Evolutionary conservation across 1,140 invertebrate species (phyloP).

Genomic region (Pogonomyrmex californicus): DNA sequence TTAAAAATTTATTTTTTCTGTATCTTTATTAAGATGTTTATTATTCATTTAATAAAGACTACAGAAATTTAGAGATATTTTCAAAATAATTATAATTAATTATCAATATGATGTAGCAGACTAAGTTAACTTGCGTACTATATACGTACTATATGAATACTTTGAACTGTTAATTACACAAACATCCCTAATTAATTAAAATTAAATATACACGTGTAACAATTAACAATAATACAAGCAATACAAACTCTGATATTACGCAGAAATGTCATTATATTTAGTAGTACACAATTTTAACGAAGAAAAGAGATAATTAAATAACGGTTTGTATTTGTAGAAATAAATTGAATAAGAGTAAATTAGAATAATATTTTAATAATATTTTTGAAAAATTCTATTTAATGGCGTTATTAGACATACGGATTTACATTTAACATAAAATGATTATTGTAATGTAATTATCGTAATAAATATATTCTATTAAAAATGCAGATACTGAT

Average conservation of each 20-base stretch:
- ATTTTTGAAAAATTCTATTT: conserved; percentile 14
- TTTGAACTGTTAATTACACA: conserved; percentile 52
- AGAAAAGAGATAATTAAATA: conserved; percentile 37
- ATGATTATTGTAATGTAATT: not conserved
- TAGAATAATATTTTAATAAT: too few relatives aligned
- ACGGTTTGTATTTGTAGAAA: not conserved
- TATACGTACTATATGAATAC: not conserved
- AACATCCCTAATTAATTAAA: conserved; percentile 52
- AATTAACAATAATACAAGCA: conserved; percentile 51
- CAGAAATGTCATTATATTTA: conserved; percentile 37
- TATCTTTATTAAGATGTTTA: not conserved
- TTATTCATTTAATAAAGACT: conserved; percentile 15
- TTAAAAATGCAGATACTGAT: not conserved
- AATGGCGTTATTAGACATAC: not conserved
- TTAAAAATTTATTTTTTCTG: not conserved
- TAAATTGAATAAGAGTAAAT: not conserved
- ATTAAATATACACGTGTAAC: conserved; percentile 46
- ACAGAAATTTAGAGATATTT: conserved; percentile 20
- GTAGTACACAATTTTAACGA: conserved; percentile 19
- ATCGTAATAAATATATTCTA: not conserved
- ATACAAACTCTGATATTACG: conserved; percentile 22
- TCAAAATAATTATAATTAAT: conserved; percentile 35
- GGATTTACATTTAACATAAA: conserved; percentile 4
- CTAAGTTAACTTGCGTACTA: not conserved
- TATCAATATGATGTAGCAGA: conserved; percentile 28